phyloP scores from a whole-genome alignment of 2,113 vertebrate species.

The Psettodes erumei region DNA sequence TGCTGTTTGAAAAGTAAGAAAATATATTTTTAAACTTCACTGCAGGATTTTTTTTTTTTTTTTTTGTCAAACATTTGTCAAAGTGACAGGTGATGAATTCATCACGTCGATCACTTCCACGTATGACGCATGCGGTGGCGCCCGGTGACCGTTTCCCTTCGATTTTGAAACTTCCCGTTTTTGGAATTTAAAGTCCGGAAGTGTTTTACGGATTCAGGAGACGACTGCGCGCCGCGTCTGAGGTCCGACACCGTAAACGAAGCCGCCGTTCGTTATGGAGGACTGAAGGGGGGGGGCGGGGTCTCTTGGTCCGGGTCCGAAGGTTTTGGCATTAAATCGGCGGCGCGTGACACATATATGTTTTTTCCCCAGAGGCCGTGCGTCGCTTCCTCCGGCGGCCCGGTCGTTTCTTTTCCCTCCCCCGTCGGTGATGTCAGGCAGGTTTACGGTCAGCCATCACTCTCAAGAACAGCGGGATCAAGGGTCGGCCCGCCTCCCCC shows the following conservation, averaged over 20 bases:
- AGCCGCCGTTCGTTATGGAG: no score
- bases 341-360: no score
- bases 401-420: constrained; percentile 61
- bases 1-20: constrained; percentile 8
- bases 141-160: no score
- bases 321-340: no score
- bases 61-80: constrained; percentile 27
- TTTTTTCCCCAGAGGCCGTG: no score
- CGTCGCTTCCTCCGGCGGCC: constrained; percentile 35
- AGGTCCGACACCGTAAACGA: no score
- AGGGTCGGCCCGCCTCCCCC: constrained; percentile 56
- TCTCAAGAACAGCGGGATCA: constrained; percentile 76
- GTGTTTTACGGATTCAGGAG: not conserved
- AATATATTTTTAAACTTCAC: constrained; percentile 22
- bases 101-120: not conserved
- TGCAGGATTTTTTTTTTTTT: not conserved
- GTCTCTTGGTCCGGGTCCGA: constrained; percentile 15
- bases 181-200: not conserved
- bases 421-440: constrained; percentile 67
- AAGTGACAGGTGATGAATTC: constrained; percentile 27
- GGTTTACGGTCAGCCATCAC: constrained; percentile 74
- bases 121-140: no score
- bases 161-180: constrained; percentile 30
- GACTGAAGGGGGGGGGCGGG: no score
- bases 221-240: no score